Conservation (phyloP, 2,113 vertebrate species). For the Alexandromys fortis region DNA sequence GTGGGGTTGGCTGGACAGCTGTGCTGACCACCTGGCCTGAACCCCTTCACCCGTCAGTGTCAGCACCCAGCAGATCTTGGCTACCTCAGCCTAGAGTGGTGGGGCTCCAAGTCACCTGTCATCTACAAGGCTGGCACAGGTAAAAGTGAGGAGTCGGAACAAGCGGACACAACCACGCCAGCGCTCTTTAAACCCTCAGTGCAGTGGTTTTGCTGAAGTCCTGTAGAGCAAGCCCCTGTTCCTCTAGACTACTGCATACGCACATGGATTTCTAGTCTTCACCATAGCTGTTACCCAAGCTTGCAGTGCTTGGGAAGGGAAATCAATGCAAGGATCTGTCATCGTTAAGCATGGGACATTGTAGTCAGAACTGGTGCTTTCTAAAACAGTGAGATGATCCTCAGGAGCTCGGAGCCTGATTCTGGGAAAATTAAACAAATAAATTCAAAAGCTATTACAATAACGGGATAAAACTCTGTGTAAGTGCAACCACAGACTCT, state of each 20-base stretch:
- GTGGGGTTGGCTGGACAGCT: neutral
- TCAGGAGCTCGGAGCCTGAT: neutral
- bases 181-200: neutral
- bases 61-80: neutral
- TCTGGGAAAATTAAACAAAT: neutral
- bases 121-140: neutral
- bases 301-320: neutral
- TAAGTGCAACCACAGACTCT: neutral
- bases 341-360: neutral
- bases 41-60: neutral
- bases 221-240: neutral
- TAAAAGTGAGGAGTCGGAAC: neutral
- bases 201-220: neutral
- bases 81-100: neutral
- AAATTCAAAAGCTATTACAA: conserved; percentile 24
- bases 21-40: neutral
- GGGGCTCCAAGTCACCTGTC: neutral
- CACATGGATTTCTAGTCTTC: neutral
- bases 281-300: neutral
- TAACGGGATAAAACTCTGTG: neutral
- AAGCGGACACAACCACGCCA: neutral
- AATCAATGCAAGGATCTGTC: neutral
- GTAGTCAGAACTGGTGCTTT: neutral
- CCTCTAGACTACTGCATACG: neutral
- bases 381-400: conserved; percentile 13